phyloP scores from a whole-genome alignment of 2,113 vertebrate species.

The Albula goreensis region DNA sequence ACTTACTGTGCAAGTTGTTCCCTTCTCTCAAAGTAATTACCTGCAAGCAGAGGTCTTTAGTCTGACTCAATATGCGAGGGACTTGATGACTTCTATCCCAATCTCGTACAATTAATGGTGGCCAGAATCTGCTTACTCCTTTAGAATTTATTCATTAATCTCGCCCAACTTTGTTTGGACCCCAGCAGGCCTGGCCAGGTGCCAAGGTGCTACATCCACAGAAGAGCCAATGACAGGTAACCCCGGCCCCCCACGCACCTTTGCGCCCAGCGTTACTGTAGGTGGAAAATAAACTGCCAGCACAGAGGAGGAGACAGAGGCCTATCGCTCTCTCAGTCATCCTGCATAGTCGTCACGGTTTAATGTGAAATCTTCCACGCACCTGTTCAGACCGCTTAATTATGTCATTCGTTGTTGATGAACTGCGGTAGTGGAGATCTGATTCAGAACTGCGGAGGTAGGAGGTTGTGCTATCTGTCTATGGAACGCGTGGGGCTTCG shows the following conservation, averaged over 20 bases:
- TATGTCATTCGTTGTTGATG: neutral
- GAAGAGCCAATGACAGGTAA: slow-evolving; percentile 20
- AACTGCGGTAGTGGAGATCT: neutral
- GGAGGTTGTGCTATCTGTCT: too few relatives aligned
- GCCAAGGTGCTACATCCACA: slow-evolving; percentile 17
- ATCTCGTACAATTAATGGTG: neutral
- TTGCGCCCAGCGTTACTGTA: neutral
- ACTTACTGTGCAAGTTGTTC: neutral
- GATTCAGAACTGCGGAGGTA: neutral
- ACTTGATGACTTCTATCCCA: slow-evolving; percentile 3
- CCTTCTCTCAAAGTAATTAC: slow-evolving; percentile 4
- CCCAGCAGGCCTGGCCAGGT: neutral
- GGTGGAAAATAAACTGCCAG: neutral
- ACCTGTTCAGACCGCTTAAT: neutral
- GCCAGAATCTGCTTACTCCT: slow-evolving; percentile 21
- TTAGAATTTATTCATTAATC: slow-evolving; percentile 26
- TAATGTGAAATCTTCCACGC: neutral
- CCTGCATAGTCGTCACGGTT: neutral
- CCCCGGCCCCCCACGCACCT: neutral
- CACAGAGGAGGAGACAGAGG: neutral
- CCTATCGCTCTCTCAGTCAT: neutral
- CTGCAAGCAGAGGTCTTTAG: slow-evolving; percentile 18
- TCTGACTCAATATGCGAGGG: neutral
- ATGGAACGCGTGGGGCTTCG: neutral
- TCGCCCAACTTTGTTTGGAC: neutral